phyloP scores from a whole-genome alignment of 30 jellyfish, hydroid and myxozoan genomes.

The Mastigias papua region DNA sequence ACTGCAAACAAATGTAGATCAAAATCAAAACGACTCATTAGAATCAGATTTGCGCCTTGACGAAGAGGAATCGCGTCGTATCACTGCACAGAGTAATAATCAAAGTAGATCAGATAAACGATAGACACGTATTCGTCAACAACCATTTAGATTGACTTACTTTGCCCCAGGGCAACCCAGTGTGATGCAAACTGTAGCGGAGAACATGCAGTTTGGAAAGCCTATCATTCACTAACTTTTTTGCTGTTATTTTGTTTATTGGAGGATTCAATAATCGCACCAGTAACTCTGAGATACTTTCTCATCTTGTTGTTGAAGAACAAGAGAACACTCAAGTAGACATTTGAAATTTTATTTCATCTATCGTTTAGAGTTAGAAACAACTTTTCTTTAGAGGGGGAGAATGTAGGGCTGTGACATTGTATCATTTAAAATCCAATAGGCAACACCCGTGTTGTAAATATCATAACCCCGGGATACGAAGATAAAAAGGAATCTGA shows the following conservation, averaged over 20 bases:
- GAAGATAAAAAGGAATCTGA: no score
- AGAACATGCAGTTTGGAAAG: neutral
- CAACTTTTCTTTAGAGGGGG: conserved; percentile 43
- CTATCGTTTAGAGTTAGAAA: neutral
- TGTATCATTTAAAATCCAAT: no score
- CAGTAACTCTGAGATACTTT: conserved; percentile 7
- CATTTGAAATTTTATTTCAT: neutral
- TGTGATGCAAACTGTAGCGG: neutral
- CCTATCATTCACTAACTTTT: conserved; percentile 3
- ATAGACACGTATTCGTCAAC: conserved; percentile 12
- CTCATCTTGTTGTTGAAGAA: conserved; percentile 19
- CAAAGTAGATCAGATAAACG: neutral
- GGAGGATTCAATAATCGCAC: neutral
- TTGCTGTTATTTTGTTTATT: neutral
- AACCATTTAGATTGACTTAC: neutral
- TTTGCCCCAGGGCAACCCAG: conserved; percentile 31
- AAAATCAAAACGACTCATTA: conserved; percentile 3
- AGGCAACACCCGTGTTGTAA: no score
- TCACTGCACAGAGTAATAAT: neutral
- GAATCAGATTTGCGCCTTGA: neutral
- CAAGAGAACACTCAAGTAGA: neutral
- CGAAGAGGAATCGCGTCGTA: conserved; percentile 1
- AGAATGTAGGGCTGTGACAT: conserved; percentile 33
- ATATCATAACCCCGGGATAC: no score
- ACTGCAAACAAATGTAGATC: neutral